These are phyloP conservation scores for Cerceris rybyensis DNA, from an alignment of 2,888 invertebrate genomes.

Conservation along the genomic window DNA sequence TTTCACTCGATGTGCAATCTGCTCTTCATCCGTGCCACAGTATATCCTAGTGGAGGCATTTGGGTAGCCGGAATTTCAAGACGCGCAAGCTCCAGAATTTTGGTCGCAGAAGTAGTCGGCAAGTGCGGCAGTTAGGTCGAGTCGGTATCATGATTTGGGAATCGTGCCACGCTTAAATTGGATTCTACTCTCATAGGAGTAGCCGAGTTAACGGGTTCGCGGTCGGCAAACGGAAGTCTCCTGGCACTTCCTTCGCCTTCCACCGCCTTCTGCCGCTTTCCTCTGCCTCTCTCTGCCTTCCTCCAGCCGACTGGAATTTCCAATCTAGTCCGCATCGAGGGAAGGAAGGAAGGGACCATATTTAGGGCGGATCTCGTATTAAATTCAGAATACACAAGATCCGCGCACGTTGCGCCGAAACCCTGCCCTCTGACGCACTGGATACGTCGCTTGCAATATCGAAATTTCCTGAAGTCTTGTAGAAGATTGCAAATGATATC, in stretches of 20 bases:
- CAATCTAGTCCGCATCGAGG: constrained; percentile 65
- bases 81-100: constrained; percentile 29
- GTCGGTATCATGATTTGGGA: constrained; percentile 68
- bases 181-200: constrained; percentile 70
- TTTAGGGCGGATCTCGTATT: constrained; percentile 63
- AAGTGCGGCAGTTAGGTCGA: constrained; percentile 46
- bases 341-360: constrained; percentile 64
- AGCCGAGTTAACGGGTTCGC: constrained; percentile 60
- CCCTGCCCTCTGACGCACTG: background rate
- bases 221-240: constrained; percentile 70
- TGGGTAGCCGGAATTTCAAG: constrained; percentile 12
- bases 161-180: constrained; percentile 73
- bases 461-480: background rate
- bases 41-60: background rate
- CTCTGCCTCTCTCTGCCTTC: constrained; percentile 62
- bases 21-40: background rate
- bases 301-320: constrained; percentile 66
- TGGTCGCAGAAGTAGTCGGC: constrained; percentile 39
- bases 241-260: constrained; percentile 62
- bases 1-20: no score
- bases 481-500: no score
- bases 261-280: constrained; percentile 65
- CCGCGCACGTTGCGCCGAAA: constrained; percentile 6
- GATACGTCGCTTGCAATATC: background rate
- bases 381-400: constrained; percentile 46